Base-by-base conservation (phyloP, 2,797 vertebrate species). In the Telmatherina bonti region DNA sequence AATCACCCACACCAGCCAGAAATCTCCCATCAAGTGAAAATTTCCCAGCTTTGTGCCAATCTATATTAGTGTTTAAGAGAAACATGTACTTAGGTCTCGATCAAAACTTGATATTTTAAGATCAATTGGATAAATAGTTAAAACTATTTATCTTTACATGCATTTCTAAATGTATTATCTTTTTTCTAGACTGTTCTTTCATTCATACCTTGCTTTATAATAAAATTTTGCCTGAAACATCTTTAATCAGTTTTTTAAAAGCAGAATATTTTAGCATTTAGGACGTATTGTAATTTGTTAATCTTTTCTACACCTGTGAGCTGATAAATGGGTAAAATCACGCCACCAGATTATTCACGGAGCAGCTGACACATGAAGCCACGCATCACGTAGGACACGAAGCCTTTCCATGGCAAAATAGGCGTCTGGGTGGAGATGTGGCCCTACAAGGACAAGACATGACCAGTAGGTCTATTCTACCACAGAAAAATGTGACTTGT, bases 331-430 rank as follows among this genome's bases (percentile, higher is more conserved):
- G 31, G 20, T 3, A 41, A 13, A 22, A 65, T 16, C 35, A 38
- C 64, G 65, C 35, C 29, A 67, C 29, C 56, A 47, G 22, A 13
- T 27, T n/a, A n/a, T n/a, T n/a, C n/a, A n/a, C n/a, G n/a, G n/a
- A n/a, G n/a, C 0, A 24, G 29, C n/a, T 20, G 24, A 38, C 41
- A 41, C 51, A 41, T 35, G 36, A 49, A 55, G 26, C 33, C 22
- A 20, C 24, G 12, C 43, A 45, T 45, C 13, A 58, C 30, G 4
- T 13, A 29, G 12, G 27, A 13, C 51, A 54, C 24, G 24, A n/a
- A 45, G 8, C 8, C 6, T 45, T 7, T 7, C 27, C 1, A 18
- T 0, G 22, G 24, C 12, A 49, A 11, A 38, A 3, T 43, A 20
- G 6, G 43, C 4, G 3, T 9, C 24, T 24, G 3, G 20, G 45